Evolutionary conservation across 2,797 vertebrate genomes (phyloP), one percentile per base, ranked within the genome.

Genomic region (Gymnoscopelus microlampas): DNA sequence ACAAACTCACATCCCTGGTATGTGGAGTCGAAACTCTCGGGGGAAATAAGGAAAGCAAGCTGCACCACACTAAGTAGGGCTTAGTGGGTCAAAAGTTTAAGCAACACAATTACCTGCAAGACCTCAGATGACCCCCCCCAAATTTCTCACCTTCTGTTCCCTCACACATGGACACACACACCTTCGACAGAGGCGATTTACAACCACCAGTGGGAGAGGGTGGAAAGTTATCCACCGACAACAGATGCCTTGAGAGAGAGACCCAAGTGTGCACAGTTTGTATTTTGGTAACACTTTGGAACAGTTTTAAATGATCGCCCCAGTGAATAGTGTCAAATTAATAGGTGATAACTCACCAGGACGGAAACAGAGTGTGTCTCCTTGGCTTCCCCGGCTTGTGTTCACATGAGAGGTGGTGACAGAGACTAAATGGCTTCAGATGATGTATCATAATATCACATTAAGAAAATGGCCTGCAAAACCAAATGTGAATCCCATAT

Each of bases 61-160:
- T 80, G 62, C 85, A 71, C 50, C 78, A 76, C 72, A 76, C 84
- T 90, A 89, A 91, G 85, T 81, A 85, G 77, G 77, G 79, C 84
- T 91, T 89, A 89, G 88, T 66, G 78, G 93, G 91, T 93, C 92
- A 92, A 91, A 90, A 90, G 92, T 92, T 91, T 91, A 93, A 88
- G 80, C 89, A 89, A 85, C 82, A 82, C 87, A 91, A 92, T 93
- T 92, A 94, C 91, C 91, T 92, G 89, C 79, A 86, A 79, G 87
- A 86, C 90, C 91, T 90, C 73, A 14, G 69, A 63, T 89, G 88
- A 93, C 88, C 88, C 77, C 74, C 82, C 67, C 48, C 71, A 81
- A 83, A 89, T 85, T 84, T 91, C 90, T 90, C 88, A 89, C 89
- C 86, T 94, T 89, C 87, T 88, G 86, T 87, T 81, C 56, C 51